A percentile compares a stretch with the other conserved stretches of the same genome.
Conservation (phyloP, 2,797 vertebrate species). For the Gymnothorax reevesii region DNA sequence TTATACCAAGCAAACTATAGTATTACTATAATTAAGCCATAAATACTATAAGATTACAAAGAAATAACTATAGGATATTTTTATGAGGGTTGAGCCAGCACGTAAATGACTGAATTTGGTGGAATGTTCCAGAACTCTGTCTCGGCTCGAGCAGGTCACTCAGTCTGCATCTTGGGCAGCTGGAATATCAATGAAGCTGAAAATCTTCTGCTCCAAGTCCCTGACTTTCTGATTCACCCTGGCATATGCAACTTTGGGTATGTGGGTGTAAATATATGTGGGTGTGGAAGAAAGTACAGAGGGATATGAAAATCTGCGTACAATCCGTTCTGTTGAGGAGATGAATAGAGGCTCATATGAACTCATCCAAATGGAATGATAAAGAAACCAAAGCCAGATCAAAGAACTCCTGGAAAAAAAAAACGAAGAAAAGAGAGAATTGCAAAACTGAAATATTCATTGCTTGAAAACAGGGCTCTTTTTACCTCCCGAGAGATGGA, state of each 20-base stretch:
- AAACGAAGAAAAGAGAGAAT: constrained; percentile 61
- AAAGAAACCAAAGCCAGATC: constrained; percentile 85
- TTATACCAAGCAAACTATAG: too few relatives aligned
- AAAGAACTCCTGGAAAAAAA: constrained; percentile 63
- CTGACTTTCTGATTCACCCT: constrained; percentile 35
- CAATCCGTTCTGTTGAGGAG: constrained; percentile 48
- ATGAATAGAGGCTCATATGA: constrained; percentile 70
- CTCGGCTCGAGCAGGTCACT: neutral
- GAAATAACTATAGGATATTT: too few relatives aligned
- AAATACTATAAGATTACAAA: too few relatives aligned
- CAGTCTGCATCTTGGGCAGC: neutral
- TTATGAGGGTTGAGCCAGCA: too few relatives aligned
- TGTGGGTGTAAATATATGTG: constrained; percentile 33
- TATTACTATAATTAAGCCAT: too few relatives aligned
- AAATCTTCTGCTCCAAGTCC: constrained; percentile 32
- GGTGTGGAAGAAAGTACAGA: constrained; percentile 42
- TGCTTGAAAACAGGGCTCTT: constrained; percentile 77
- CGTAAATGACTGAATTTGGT: neutral
- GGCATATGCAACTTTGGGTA: neutral
- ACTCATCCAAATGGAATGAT: constrained; percentile 80
- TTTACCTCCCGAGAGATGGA: constrained; percentile 71
- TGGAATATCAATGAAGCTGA: constrained; percentile 17
- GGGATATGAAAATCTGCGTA: constrained; percentile 58
- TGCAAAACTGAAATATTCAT: constrained; percentile 83
- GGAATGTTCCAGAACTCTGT: neutral